A percentile compares a stretch with the other conserved stretches of the same genome.
Evolutionary conservation across 2,113 vertebrate genomes (phyloP).

Genomic region (Panthera leo): DNA sequence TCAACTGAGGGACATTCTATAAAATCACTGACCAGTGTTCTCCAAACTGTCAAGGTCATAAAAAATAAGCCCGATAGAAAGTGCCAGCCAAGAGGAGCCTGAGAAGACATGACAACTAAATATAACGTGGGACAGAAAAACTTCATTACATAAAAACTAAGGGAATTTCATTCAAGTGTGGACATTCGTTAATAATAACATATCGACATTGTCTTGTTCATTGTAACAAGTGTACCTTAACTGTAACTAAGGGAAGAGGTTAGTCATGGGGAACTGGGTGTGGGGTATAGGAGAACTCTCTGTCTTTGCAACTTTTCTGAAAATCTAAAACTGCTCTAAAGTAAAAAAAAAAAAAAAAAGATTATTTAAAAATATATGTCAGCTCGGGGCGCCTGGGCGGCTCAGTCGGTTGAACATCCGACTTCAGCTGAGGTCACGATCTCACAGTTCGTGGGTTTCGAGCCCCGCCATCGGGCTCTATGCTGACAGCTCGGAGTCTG

Average conservation of each 20-base stretch:
- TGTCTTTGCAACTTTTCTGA: not conserved
- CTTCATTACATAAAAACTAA: not conserved
- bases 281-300: not conserved
- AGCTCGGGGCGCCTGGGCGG: not conserved
- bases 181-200: not conserved
- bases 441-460: no score
- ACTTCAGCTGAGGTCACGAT: no score
- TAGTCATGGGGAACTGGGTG: not conserved
- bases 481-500: no score
- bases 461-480: no score
- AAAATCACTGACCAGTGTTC: not conserved
- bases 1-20: not conserved
- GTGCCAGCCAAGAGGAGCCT: not conserved
- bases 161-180: not conserved
- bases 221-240: not conserved
- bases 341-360: not conserved
- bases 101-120: rapidly evolving
- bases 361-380: not conserved
- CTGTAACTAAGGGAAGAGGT: not conserved
- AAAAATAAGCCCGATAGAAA: not conserved
- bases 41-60: not conserved
- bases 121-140: not conserved
- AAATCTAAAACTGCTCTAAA: not conserved
- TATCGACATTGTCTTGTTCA: not conserved
- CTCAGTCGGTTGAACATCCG: no score